phyloP scores from a whole-genome alignment of 23 tunicate genomes.

The Trididemnum nubilum region DNA sequence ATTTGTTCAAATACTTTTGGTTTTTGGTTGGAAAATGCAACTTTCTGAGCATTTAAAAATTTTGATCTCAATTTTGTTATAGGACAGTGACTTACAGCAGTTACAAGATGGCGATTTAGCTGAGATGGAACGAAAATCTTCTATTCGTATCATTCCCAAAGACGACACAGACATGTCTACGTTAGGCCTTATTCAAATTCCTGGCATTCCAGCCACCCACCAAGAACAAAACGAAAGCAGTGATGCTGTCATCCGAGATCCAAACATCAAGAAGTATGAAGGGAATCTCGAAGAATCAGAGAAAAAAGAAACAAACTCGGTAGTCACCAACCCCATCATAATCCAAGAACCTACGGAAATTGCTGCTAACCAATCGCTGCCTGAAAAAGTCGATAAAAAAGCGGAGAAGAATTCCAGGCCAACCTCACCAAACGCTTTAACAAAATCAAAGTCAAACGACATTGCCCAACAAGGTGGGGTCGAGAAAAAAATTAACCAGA shows the following conservation, averaged over 20 bases:
- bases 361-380: neutral
- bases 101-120: no score
- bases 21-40: no score
- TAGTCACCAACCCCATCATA: neutral
- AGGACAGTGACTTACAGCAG: no score
- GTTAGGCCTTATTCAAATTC: conserved; percentile 63
- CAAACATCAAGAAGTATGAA: neutral
- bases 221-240: neutral
- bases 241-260: neutral
- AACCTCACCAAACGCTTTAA: conserved; percentile 10
- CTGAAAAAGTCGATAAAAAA: neutral
- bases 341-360: neutral
- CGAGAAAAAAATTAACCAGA: neutral
- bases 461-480: conserved; percentile 12
- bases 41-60: no score
- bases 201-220: conserved; percentile 48
- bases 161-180: conserved; percentile 74
- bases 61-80: no score
- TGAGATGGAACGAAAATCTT: no score
- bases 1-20: no score
- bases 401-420: neutral
- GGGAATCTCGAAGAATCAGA: neutral
- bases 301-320: neutral
- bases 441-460: neutral
- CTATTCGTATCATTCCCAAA: conserved; percentile 53